These are phyloP conservation scores for Microcaecilia unicolor DNA, from an alignment of 2,797 vertebrate species.

Conservation along the genomic window DNA sequence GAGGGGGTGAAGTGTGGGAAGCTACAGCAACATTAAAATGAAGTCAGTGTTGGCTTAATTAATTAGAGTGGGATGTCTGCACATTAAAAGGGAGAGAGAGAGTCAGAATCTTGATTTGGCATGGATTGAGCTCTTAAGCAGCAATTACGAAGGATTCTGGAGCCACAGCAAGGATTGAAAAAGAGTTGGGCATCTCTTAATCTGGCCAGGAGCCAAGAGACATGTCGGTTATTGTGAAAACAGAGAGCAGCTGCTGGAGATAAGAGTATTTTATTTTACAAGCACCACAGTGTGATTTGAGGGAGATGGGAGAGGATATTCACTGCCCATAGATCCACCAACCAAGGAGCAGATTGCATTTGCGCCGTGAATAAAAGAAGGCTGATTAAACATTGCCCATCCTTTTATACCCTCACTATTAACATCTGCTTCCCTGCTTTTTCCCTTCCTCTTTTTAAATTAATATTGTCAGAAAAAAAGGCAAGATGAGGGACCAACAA, in stretches of 20 bases:
- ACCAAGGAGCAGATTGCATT: constrained; percentile 33
- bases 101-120: constrained; percentile 25
- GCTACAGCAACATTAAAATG: constrained; percentile 31
- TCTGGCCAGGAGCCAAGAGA: constrained; percentile 42
- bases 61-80: constrained; percentile 44
- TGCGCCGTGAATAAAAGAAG: constrained; percentile 7
- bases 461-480: too few relatives aligned
- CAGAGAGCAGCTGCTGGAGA: constrained; percentile 56
- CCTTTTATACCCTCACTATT: neutral
- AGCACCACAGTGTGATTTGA: constrained; percentile 14
- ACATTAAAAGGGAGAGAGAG: constrained; percentile 28
- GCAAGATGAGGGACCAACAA: too few relatives aligned
- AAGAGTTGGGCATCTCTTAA: constrained; percentile 40
- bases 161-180: constrained; percentile 34
- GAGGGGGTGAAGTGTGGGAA: constrained; percentile 55
- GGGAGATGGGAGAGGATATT: constrained; percentile 3
- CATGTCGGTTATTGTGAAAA: constrained; percentile 64
- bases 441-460: too few relatives aligned
- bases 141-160: constrained; percentile 31
- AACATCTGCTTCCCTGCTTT: too few relatives aligned
- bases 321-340: constrained; percentile 12
- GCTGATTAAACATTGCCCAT: constrained; percentile 3
- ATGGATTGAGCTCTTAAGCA: constrained; percentile 19
- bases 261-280: constrained; percentile 9
- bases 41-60: constrained; percentile 56